A percentile compares a stretch with the other conserved stretches of the same genome.
Conservation (phyloP, 2,113 vertebrate genomes). For the Coryphaenoides rupestris region DNA sequence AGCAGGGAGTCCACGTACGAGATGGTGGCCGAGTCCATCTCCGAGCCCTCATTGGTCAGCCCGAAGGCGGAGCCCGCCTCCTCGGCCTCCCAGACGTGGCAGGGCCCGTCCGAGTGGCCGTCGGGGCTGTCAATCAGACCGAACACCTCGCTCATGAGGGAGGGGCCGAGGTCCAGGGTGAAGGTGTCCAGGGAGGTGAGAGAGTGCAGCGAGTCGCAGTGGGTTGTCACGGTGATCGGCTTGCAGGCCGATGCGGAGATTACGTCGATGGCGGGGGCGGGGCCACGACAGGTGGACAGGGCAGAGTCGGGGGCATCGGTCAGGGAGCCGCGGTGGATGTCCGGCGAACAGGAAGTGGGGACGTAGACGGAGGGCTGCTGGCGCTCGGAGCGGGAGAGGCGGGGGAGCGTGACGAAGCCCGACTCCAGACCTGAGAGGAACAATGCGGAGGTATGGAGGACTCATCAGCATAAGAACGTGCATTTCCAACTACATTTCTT, state of each 20-base stretch:
- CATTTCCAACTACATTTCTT: not conserved
- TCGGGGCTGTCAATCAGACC: conserved; percentile 81
- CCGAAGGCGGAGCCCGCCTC: conserved; percentile 48
- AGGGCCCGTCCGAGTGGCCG: conserved; percentile 34
- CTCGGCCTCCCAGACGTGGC: conserved; percentile 46
- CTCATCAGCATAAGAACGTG: no score
- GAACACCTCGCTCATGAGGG: conserved; percentile 92
- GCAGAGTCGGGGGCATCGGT: conserved; percentile 51
- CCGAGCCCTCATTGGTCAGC: conserved; percentile 50
- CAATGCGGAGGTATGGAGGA: not conserved
- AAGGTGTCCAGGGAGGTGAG: conserved; percentile 89
- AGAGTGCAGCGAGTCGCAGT: conserved; percentile 70
- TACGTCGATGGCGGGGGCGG: conserved; percentile 69
- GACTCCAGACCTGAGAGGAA: conserved; percentile 82
- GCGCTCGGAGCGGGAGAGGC: conserved; percentile 81
- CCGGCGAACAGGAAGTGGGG: conserved; percentile 49
- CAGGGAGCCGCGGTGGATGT: conserved; percentile 62
- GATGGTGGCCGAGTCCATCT: conserved; percentile 62
- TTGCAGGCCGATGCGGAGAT: conserved; percentile 65
- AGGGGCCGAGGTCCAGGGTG: conserved; percentile 92
- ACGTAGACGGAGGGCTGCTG: conserved; percentile 65
- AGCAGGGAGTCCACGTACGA: conserved; percentile 69
- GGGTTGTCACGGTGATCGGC: conserved; percentile 23
- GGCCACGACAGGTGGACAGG: conserved; percentile 69
- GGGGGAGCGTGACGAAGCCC: conserved; percentile 90